Conservation (phyloP, 2,888 invertebrate species). For the Lottia gigantea region DNA sequence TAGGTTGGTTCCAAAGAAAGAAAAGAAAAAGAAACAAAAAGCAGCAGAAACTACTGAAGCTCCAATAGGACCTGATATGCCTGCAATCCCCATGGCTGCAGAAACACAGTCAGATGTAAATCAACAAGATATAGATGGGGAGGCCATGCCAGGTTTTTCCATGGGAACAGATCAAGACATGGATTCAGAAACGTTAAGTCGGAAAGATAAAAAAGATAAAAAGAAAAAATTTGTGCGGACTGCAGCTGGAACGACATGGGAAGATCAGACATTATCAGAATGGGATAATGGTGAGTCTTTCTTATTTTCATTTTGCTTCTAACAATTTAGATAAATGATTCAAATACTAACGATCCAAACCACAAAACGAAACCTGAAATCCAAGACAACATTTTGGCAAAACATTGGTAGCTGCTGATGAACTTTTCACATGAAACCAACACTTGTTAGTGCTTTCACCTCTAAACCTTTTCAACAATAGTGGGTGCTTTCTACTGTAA, state of each 20-base stretch:
- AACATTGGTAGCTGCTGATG: too few relatives aligned
- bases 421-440: too few relatives aligned
- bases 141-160: slow-evolving; percentile 7
- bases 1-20: slow-evolving; percentile 44
- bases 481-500: too few relatives aligned
- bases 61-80: slow-evolving; percentile 17
- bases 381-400: too few relatives aligned
- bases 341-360: too few relatives aligned
- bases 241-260: slow-evolving; percentile 96
- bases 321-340: too few relatives aligned
- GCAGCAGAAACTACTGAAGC: slow-evolving; percentile 15
- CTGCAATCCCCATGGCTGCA: slow-evolving; percentile 26
- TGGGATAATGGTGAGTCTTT: slow-evolving; percentile 84
- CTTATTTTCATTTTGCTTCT: too few relatives aligned
- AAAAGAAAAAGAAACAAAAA: slow-evolving; percentile 41
- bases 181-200: slow-evolving; percentile 47
- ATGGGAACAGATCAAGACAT: slow-evolving; percentile 13
- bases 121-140: slow-evolving; percentile 19
- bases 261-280: slow-evolving; percentile 90
- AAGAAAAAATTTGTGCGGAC: slow-evolving; percentile 84
- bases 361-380: too few relatives aligned
- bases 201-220: slow-evolving; percentile 72
- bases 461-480: too few relatives aligned
- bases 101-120: slow-evolving; percentile 22
- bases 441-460: too few relatives aligned